Percentiles rank a stretch among this genome's conserved stretches.
Evolutionary conservation across 2,888 invertebrate genomes (phyloP).

Genomic region (Carpatolechia fugitivella): DNA sequence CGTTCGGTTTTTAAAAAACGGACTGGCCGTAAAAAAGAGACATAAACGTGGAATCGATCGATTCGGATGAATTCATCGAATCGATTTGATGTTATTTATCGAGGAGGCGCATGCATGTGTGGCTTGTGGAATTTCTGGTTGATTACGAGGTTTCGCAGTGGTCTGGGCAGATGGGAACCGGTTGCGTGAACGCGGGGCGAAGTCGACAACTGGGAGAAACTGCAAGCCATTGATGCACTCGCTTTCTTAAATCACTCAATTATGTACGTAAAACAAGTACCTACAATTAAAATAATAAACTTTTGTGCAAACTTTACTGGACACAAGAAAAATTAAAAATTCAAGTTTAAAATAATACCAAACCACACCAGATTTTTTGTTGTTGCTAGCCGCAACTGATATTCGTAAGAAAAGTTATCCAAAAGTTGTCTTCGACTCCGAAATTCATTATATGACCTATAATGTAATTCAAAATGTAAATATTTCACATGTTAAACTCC

Average conservation of each 20-base stretch:
- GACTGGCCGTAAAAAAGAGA: background rate
- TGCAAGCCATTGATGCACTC: no score
- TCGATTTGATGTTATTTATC: background rate
- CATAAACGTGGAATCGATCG: background rate
- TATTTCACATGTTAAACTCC: no score
- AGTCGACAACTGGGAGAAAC: background rate
- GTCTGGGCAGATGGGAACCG: background rate
- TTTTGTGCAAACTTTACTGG: no score
- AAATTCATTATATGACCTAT: no score
- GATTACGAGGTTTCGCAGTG: background rate
- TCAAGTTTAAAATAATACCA: no score
- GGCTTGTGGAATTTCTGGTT: conserved; percentile 1
- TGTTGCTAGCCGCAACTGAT: no score
- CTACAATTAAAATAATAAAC: background rate
- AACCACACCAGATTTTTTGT: no score
- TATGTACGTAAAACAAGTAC: background rate
- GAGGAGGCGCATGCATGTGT: conserved; percentile 4
- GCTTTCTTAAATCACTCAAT: background rate
- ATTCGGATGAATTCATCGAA: background rate
- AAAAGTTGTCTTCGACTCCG: no score
- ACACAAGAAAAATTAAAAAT: no score
- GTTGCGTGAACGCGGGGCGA: background rate
- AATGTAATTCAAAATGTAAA: no score
- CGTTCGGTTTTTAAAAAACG: background rate
- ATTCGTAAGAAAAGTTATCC: no score